These are phyloP conservation scores for Spisula solida DNA, from an alignment of 2,888 invertebrate genomes.

Conservation along the genomic window DNA sequence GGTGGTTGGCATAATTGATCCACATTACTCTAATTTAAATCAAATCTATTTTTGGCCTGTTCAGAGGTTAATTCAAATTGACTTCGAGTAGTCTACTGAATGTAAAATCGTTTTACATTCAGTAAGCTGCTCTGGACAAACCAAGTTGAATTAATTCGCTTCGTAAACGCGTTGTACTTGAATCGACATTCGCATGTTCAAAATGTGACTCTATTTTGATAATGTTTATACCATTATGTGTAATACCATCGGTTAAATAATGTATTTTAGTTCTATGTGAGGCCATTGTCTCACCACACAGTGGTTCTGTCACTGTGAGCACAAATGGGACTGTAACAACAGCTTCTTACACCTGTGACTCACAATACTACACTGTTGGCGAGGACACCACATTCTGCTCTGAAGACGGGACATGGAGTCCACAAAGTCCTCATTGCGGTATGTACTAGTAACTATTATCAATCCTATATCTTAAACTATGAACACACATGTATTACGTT, in stretches of 20 bases:
- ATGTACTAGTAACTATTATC: background rate
- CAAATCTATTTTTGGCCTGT: too few relatives aligned
- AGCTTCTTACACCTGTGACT: constrained; percentile 12
- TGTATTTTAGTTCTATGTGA: constrained; percentile 33
- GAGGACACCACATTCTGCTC: background rate
- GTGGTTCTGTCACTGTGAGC: constrained; percentile 4
- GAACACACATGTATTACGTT: too few relatives aligned
- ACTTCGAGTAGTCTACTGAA: too few relatives aligned
- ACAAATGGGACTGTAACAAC: constrained; percentile 35
- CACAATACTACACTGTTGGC: constrained; percentile 26
- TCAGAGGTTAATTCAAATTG: too few relatives aligned
- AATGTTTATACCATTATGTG: too few relatives aligned
- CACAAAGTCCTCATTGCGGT: constrained; percentile 31
- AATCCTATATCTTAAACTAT: too few relatives aligned
- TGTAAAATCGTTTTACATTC: too few relatives aligned
- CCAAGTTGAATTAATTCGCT: too few relatives aligned
- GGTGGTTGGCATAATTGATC: too few relatives aligned
- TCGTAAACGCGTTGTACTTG: too few relatives aligned
- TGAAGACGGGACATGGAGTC: constrained; percentile 19
- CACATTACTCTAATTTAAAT: too few relatives aligned
- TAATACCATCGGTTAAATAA: background rate
- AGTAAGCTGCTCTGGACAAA: too few relatives aligned
- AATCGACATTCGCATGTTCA: background rate
- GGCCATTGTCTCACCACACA: background rate
- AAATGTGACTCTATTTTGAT: background rate